phyloP scores from a whole-genome alignment of 2,888 invertebrate genomes.

The Tenthredo livida region DNA sequence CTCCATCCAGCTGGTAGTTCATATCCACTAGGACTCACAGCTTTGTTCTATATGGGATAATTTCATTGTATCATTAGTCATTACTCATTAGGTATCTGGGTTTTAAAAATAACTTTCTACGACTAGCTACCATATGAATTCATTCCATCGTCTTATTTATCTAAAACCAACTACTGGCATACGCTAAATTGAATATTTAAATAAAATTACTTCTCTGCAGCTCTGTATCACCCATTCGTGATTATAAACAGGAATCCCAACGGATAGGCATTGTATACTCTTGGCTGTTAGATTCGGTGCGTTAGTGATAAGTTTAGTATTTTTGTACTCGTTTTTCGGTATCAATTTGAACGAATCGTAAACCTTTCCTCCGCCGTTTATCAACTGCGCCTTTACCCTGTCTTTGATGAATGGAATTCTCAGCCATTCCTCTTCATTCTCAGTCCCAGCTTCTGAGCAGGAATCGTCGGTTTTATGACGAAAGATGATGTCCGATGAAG shows the following conservation, averaged over 20 bases:
- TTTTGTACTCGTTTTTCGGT: conserved; percentile 80
- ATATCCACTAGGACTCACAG: conserved; percentile 78
- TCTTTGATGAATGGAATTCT: conserved; percentile 80
- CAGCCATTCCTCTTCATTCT: conserved; percentile 81
- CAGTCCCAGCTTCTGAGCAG: conserved; percentile 79
- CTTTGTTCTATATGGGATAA: conserved; percentile 68
- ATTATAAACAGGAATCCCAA: conserved; percentile 82
- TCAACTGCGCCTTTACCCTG: conserved; percentile 82
- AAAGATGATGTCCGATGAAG: conserved; percentile 74
- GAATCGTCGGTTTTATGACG: conserved; percentile 73
- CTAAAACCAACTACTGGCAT: background rate
- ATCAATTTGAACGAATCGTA: conserved; percentile 81
- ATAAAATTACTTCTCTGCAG: conserved; percentile 76
- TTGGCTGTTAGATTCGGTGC: conserved; percentile 87
- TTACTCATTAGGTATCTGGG: background rate
- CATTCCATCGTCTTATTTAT: background rate
- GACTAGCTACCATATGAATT: background rate
- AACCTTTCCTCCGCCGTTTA: conserved; percentile 83
- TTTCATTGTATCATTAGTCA: background rate
- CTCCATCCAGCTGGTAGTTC: conserved; percentile 84
- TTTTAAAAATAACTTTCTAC: background rate
- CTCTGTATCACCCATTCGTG: conserved; percentile 87
- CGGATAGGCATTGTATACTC: conserved; percentile 86
- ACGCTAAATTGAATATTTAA: background rate
- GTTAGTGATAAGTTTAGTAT: conserved; percentile 84